Evolutionary conservation across 2,113 vertebrate species (phyloP), one percentile per base, ranked within the genome.

Genomic region (Phoxinus phoxinus): DNA sequence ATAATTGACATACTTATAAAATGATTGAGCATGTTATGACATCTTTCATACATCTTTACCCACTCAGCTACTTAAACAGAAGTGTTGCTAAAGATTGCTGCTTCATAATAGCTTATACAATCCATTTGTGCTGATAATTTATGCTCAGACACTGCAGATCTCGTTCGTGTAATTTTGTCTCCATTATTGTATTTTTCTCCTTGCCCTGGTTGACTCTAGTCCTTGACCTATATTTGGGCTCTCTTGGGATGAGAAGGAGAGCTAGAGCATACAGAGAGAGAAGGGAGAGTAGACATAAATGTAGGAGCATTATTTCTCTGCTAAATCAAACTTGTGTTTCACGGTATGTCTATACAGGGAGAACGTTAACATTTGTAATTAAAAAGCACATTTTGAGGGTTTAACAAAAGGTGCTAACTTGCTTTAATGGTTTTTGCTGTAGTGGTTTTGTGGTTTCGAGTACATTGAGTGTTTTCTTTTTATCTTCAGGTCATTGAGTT

Each of bases 221-320:
- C 93, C 93, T 93, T 94, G 94, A 94, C 94, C 92, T 86, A 94
- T 88, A 94, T 94, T 89, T 63, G 25, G 61, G 59, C 86, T 84
- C 81, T 84, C 71, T 56, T 72, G 77, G 44, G 80, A 56, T 63
- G 9, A 58, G 74, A 58, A 59, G 37, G 67, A 83, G 88, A 88
- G 87, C 59, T 69, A 75, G 32, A 84, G 84, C 69, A 86, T 88
- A 69, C 74, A 81, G 72, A 85, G 85, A 10, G 25, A 84, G 87
- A 59, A 84, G 51, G 71, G 30, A 23, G 27, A 74, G 11, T 67
- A 65, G 59, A 67, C 32, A 9, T 37, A 44, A 46, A 61, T 82
- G 67, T 71, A n/a, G 59, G 58, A 63, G 30, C 65, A 17, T 56
- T 17, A 41, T 41, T 51, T 65, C 15, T 73, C n/a, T 61, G 19